A percentile compares a stretch with the other conserved stretches of the same genome.
Conservation (phyloP, 2,888 invertebrate species). For the Camptogramma bilineatum region DNA sequence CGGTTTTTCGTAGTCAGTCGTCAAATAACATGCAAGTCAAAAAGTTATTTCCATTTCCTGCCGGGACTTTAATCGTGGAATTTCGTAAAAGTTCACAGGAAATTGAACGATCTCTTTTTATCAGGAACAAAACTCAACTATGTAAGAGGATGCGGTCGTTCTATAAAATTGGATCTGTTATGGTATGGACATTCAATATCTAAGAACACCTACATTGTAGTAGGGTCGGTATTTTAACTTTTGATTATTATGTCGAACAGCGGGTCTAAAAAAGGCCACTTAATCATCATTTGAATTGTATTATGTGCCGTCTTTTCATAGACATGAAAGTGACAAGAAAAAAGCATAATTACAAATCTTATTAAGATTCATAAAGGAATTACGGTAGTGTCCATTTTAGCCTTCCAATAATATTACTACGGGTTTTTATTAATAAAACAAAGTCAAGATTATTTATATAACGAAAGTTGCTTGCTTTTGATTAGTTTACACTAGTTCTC, state of each 20-base stretch:
- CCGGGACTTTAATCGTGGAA: constrained; percentile 31
- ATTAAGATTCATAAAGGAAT: no score
- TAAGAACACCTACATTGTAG: neutral
- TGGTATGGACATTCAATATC: constrained; percentile 4
- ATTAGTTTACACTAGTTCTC: no score
- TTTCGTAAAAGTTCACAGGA: constrained; percentile 25
- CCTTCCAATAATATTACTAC: no score
- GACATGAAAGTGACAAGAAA: no score
- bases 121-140: constrained; percentile 24
- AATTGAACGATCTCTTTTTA: constrained; percentile 34
- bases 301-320: no score
- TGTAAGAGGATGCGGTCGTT: constrained; percentile 23
- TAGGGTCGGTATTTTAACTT: neutral
- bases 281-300: no score
- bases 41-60: constrained; percentile 32
- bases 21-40: constrained; percentile 14
- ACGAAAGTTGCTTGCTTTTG: no score
- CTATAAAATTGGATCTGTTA: constrained; percentile 28
- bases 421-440: no score
- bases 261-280: no score
- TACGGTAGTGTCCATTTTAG: no score
- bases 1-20: neutral
- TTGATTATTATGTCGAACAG: neutral
- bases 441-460: no score
- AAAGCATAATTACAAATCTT: no score